Conservation (phyloP, 2,113 vertebrate species). For the Eubucco bourcierii region DNA sequence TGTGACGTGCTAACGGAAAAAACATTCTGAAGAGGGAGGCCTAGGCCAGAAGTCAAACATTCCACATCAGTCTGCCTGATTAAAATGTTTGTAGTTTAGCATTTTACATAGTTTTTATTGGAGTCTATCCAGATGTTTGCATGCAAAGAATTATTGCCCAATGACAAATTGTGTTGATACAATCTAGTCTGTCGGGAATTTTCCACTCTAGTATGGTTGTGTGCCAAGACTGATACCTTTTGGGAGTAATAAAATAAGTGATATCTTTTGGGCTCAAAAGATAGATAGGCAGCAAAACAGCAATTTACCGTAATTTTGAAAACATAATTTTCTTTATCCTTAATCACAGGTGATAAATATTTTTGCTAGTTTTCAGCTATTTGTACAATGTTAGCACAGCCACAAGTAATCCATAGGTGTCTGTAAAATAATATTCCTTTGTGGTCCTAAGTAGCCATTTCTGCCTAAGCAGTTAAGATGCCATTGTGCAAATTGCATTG, state of each 20-base stretch:
- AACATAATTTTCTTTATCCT: neutral
- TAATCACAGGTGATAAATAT: fast-evolving
- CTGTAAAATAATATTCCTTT: neutral
- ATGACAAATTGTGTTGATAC: constrained; percentile 38
- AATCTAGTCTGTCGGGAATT: constrained; percentile 12
- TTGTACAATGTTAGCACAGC: neutral
- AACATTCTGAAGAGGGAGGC: neutral
- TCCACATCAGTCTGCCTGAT: constrained; percentile 23
- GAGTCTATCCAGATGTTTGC: constrained; percentile 27
- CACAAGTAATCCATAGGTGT: neutral
- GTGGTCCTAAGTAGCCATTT: neutral
- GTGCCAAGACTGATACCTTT: constrained; percentile 21
- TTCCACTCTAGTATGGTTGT: neutral
- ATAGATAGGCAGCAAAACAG: neutral
- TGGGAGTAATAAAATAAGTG: neutral
- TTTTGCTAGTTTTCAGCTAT: neutral
- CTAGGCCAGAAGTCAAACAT: constrained; percentile 8
- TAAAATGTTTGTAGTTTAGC: neutral
- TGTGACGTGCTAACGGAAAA: neutral
- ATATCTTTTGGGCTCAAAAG: neutral
- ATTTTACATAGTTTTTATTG: constrained; percentile 35
- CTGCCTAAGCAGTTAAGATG: neutral
- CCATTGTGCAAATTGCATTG: neutral
- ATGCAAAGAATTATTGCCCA: constrained; percentile 55
- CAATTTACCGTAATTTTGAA: neutral